Evolutionary conservation across 1,140 invertebrate genomes (phyloP), one percentile per base, ranked within the genome.

Genomic region (Tachypleus tridentatus): DNA sequence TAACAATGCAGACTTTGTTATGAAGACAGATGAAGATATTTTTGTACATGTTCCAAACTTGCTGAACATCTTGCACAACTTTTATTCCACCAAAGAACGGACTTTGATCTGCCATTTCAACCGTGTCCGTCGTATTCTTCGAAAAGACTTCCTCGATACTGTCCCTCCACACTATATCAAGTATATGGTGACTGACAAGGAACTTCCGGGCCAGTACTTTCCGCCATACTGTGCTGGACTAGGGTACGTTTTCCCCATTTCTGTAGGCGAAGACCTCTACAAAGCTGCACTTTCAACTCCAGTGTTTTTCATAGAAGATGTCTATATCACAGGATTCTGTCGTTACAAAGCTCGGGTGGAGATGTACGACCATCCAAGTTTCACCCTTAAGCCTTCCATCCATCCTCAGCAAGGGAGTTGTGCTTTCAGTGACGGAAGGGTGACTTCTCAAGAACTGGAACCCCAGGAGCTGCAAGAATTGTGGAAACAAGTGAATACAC

Each of bases 11-110:
- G 67, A 72, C n/a, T 77, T 71, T 66, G 70, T 79, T 51, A 70
- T 80, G 61, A 80, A 80, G 68, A 73, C 74, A 1, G 79, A 80
- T 65, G 79, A 80, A 62, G 79, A 80, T 64, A 77, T 77, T 9
- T 75, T 78, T 60, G 65, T 80, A 1, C 76, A 80, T 69, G 70
- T 78, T 10, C 70, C 72, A 1, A 73, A 73, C 61, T 49, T 73
- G 5, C 10, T 73, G 5, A 62, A 69, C 11, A 50, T 51, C 48
- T 62, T 64, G 5, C 59, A 62, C 10, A 29, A 29, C 29, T 29
- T 29, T 29, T 29, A 29, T 29, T 29, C 29, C 29, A 29, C 29
- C 29, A 0, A 54, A n/a, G 53, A 54, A 8, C 7, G n/a, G 53
- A 54, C 7, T 8, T 49, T 73, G 10, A 56, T 73, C 11, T 73